A percentile compares a stretch with the other conserved stretches of the same genome.
Conservation (phyloP, 2,113 vertebrate species). For the Hippopotamus amphibius region DNA sequence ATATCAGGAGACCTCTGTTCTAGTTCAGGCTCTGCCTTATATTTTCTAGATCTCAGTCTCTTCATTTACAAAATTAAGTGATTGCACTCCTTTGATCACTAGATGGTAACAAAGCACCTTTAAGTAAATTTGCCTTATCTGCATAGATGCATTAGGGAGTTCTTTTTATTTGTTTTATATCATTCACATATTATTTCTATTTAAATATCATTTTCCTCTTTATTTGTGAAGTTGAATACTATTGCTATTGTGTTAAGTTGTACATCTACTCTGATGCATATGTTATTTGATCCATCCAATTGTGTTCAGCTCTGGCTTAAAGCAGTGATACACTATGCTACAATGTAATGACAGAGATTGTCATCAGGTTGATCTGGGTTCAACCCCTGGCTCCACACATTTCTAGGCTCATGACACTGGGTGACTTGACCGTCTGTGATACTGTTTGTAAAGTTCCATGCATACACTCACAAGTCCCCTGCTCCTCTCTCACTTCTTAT, state of each 20-base stretch:
- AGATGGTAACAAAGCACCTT: background rate
- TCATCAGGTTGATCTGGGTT: background rate
- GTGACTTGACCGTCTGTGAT: background rate
- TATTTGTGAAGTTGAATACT: background rate
- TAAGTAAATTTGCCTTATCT: background rate
- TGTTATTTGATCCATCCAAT: background rate
- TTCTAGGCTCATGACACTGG: background rate
- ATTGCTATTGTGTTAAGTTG: background rate
- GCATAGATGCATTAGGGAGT: background rate
- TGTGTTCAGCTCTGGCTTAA: background rate
- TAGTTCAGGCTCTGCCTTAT: background rate
- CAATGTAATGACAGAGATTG: background rate
- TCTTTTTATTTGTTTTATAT: background rate
- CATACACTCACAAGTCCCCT: background rate
- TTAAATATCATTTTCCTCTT: background rate
- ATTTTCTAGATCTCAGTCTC: conserved; percentile 19
- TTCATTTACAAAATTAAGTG: conserved; percentile 34
- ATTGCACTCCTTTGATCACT: background rate
- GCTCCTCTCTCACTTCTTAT: background rate
- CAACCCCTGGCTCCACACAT: background rate
- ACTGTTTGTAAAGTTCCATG: background rate
- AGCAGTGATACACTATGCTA: background rate
- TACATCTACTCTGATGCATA: background rate
- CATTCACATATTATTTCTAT: background rate
- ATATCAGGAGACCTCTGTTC: background rate